Percentiles rank a stretch among this genome's conserved stretches.
phyloP scores from a whole-genome alignment of 2,797 vertebrate genomes.

The Lacerta bilineata region DNA sequence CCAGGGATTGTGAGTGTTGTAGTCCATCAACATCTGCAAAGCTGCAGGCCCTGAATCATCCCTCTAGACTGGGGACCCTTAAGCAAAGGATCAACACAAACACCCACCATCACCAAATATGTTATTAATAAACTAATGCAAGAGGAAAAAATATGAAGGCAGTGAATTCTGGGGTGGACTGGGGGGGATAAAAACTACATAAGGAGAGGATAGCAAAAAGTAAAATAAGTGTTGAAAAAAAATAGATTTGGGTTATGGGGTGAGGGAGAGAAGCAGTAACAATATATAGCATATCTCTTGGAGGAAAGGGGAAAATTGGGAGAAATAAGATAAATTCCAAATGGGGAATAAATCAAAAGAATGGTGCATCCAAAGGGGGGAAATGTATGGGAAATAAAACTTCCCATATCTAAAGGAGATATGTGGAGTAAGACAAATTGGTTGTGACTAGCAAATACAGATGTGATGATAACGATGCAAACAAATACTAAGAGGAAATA shows the following conservation, averaged over 20 bases:
- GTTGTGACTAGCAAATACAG: conserved; percentile 47
- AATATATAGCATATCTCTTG: conserved; percentile 68
- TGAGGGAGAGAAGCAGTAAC: conserved; percentile 62
- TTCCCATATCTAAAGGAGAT: conserved; percentile 60
- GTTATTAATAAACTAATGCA: conserved; percentile 53
- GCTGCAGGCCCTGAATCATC: not conserved
- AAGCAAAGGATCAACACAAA: not conserved
- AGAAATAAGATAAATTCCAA: conserved; percentile 76
- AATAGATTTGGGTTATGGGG: conserved; percentile 71
- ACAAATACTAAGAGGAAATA: not conserved
- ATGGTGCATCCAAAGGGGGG: conserved; percentile 56
- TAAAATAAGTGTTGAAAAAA: conserved; percentile 80
- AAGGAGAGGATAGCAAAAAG: conserved; percentile 74
- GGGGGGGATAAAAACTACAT: conserved; percentile 57
- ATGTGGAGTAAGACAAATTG: conserved; percentile 65
- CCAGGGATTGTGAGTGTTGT: not conserved
- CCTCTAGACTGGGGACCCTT: not conserved
- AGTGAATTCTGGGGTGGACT: conserved; percentile 57
- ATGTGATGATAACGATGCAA: conserved; percentile 32
- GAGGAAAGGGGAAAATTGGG: conserved; percentile 78
- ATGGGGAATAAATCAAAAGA: conserved; percentile 78
- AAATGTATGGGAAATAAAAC: conserved; percentile 74
- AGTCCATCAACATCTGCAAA: too few relatives aligned
- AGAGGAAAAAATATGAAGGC: conserved; percentile 62
- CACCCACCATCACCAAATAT: conserved; percentile 41